Evolutionary conservation across 2,113 vertebrate species (phyloP), one percentile per base, ranked within the genome.

Genomic region (Spheniscus mendiculus): DNA sequence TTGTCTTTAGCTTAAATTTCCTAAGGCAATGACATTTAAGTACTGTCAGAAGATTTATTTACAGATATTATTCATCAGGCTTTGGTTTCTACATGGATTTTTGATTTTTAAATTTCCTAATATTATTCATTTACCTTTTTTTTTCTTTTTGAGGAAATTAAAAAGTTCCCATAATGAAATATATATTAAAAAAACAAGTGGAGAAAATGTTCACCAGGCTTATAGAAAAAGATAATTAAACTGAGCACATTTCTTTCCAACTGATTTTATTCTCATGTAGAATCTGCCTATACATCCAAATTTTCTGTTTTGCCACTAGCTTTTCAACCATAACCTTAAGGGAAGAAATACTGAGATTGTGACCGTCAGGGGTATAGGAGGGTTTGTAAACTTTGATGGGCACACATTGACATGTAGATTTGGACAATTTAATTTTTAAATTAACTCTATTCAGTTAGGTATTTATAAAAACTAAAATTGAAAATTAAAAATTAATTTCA

Each of bases 381-480:
- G 19, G 9, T 30, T 86, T 88, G 21, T 25, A 90, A 92, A 59
- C 32, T 76, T 88, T 73, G 56, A 80, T 65, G 19, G 55, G 23
- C 23, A 77, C 27, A 40, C 22, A 77, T 9, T 88, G 62, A 79
- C 32, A 77, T 12, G 30, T 52, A 94, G 66, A 85, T 88, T 83
- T 16, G 77, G 47, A 58, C 58, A 85, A 95, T 44, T 76, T 86
- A 38, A 86, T 88, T 92, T 86, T 88, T 32, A 83, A 88, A 92
- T 83, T 13, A 90, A 52, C 21, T 83, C 10, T 80, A 52, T 93
- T 94, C 83, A 81, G 78, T 82, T 67, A 83, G 14, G 49, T 56
- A 49, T 92, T 92, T 90, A 58, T 93, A 93, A 93, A 94, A 96
- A 88, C 38, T 89, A 79, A 87, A 84, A 94, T 83, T 88, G 8